A percentile compares a stretch with the other conserved stretches of the same genome.
Evolutionary conservation across 1,140 invertebrate species (phyloP).

Genomic region (Popillia japonica): DNA sequence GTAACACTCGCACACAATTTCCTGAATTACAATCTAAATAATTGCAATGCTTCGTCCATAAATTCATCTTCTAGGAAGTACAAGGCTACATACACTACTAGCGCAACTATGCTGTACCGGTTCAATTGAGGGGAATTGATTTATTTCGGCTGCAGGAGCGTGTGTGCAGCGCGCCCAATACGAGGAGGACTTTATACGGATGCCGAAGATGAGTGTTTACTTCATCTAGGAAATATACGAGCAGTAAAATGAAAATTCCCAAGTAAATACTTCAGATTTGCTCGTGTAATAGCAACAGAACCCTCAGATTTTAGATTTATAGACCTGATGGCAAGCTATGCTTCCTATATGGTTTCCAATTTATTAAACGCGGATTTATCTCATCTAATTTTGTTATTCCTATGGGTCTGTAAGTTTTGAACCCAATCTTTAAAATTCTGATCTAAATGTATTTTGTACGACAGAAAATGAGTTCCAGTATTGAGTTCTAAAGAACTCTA

Average conservation of each 20-base stretch:
- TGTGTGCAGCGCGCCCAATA: background rate
- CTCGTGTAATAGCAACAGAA: background rate
- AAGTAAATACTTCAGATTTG: background rate
- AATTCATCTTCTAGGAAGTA: conserved; percentile 21
- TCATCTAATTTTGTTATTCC: too few species aligned
- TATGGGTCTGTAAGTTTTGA: too few species aligned
- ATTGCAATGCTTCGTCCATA: background rate
- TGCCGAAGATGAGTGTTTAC: background rate
- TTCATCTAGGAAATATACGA: conserved; percentile 11
- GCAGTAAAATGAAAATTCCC: conserved; percentile 7
- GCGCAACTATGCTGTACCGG: background rate
- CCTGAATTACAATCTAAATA: conserved; percentile 30
- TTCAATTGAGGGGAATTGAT: conserved; percentile 25
- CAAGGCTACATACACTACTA: background rate
- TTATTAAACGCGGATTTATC: too few species aligned
- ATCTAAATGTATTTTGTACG: too few species aligned
- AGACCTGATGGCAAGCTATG: too few species aligned
- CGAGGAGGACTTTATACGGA: background rate
- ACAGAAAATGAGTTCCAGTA: too few species aligned
- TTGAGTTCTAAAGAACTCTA: too few species aligned
- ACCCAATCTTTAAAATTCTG: too few species aligned
- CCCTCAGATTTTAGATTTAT: background rate
- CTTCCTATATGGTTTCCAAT: too few species aligned
- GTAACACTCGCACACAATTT: background rate
- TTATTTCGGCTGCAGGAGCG: background rate